These are phyloP conservation scores for Coenonympha glycerion DNA, from an alignment of 2,888 invertebrate genomes.

Conservation along the genomic window DNA sequence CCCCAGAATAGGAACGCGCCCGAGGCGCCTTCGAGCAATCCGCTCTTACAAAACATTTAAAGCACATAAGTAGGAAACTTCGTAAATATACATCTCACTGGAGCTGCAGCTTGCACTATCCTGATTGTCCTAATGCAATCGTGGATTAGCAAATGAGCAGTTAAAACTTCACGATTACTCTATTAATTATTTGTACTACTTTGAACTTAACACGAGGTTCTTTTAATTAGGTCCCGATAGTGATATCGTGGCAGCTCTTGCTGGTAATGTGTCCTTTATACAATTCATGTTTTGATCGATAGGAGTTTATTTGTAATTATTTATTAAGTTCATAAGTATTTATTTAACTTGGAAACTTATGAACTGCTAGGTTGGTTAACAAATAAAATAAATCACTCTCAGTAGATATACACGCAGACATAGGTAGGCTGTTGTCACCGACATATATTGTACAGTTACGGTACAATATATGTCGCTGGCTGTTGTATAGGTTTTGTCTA, in stretches of 20 bases:
- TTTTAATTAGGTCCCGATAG: conserved; percentile 42
- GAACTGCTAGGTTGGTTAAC: too few relatives aligned
- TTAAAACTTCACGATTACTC: conserved; percentile 47
- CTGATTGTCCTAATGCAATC: conserved; percentile 34
- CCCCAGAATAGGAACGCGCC: conserved; percentile 57
- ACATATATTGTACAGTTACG: too few relatives aligned
- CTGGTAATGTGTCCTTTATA: conserved; percentile 23
- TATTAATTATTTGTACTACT: conserved; percentile 45
- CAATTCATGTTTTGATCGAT: conserved; percentile 15
- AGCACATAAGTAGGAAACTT: background rate
- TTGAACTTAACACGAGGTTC: conserved; percentile 38
- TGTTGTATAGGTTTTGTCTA: too few relatives aligned
- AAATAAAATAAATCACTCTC: too few relatives aligned
- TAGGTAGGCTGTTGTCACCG: too few relatives aligned
- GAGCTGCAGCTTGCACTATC: conserved; percentile 28
- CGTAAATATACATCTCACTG: background rate
- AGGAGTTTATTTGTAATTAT: background rate
- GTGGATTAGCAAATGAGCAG: conserved; percentile 51
- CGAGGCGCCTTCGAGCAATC: conserved; percentile 50
- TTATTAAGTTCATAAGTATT: too few relatives aligned
- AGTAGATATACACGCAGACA: too few relatives aligned
- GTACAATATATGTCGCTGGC: too few relatives aligned
- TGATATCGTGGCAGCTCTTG: conserved; percentile 30
- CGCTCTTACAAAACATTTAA: conserved; percentile 20
- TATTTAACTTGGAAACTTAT: too few relatives aligned